Evolutionary conservation across 1,140 invertebrate species (phyloP), one percentile per base, ranked within the genome.

Genomic region (Homalodisca vitripennis): DNA sequence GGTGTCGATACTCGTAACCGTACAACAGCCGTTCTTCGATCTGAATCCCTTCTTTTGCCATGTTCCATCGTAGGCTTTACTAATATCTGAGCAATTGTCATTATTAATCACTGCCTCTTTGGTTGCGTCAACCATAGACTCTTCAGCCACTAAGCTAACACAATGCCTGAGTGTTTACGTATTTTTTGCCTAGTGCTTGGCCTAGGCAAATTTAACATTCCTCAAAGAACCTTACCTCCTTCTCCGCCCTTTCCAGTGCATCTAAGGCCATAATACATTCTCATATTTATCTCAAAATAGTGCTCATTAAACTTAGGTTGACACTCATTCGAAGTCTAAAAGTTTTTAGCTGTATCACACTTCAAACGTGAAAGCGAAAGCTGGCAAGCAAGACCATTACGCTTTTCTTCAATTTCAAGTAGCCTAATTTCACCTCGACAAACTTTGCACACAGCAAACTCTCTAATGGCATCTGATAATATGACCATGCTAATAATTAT

Each of bases 21-120:
- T 69, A 41, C 30, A 48, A 20, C 20, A 24, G 22, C 64, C 63
- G 31, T 65, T 70, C 24, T 67, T 66, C 48, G 69, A 70, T 26
- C n/a, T 53, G 46, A 29, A 46, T 27, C 69, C 69, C 27, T 66
- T 17, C 32, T 70, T 70, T 30, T 70, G 69, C 69, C 69, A 70
- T 17, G 69, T 48, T 29, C 69, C 69, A 69, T 70, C 69, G 51
- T 62, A 67, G 24, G 66, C 65, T 47, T 53, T 24, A 27, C 22
- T 30, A 26, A 62, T 62, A 22, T 62, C 57, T 13, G 6, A 13
- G 30, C 22, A 13, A 62, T 29, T 14, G 12, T 62, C 57, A 30
- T 62, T 62, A 12, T 62, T 6, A 6, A 62, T 26, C 3, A 62
- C 22, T 27, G 57, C 57, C 3, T 62, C 57, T 62, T 22, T 3